Evolutionary conservation across 2,113 vertebrate genomes (phyloP).

Genomic region (Passer domesticus): DNA sequence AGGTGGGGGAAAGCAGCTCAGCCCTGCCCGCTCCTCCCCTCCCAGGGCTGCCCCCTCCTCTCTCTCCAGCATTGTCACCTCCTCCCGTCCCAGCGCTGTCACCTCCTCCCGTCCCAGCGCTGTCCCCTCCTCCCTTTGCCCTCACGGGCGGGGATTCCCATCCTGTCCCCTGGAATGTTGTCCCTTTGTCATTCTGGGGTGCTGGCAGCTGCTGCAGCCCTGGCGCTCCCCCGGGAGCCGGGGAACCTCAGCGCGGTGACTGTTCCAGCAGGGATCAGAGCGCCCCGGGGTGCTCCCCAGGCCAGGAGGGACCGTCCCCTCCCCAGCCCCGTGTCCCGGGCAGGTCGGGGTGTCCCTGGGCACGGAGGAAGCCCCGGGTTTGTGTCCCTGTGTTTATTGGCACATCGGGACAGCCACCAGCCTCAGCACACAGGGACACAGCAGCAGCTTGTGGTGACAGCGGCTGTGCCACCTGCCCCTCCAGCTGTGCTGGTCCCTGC

Average conservation of each 20-base stretch:
- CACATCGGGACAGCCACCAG: background rate
- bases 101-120: background rate
- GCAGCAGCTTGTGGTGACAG: background rate
- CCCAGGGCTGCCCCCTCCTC: too few relatives aligned
- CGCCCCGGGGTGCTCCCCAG: background rate
- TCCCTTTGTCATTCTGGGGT: background rate
- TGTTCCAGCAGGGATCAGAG: background rate
- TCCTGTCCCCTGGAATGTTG: background rate
- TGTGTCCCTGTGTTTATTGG: background rate
- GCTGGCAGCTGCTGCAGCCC: background rate
- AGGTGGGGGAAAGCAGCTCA: background rate
- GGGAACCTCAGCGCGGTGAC: background rate
- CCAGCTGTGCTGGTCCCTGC: background rate
- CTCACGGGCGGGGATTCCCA: accelerated
- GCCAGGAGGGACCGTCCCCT: background rate
- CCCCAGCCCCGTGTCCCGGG: background rate
- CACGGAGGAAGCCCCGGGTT: background rate
- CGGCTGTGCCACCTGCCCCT: background rate
- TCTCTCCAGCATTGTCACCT: background rate
- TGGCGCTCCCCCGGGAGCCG: background rate
- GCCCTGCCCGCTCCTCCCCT: background rate
- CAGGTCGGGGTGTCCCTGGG: background rate
- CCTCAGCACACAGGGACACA: background rate
- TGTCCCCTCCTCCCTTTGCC: too few relatives aligned
- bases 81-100: accelerated